Evolutionary conservation across 2,113 vertebrate species (phyloP), one percentile per base, ranked within the genome.

Genomic region (Galeopterus variegatus): DNA sequence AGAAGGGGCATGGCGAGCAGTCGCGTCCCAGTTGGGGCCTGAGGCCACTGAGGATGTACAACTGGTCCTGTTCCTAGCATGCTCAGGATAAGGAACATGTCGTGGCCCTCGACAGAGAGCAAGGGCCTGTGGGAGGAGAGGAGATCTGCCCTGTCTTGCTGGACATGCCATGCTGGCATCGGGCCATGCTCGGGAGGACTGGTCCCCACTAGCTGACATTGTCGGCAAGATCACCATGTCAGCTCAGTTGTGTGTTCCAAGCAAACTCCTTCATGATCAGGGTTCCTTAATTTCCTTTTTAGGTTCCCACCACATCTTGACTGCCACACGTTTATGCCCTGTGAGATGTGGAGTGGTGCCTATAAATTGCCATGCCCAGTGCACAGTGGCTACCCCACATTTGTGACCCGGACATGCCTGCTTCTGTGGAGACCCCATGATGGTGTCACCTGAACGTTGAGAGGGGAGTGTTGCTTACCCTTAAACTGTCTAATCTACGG

Each of bases 391-490:
- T 41, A 41, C 41, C 41, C 41, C 41, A 77, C 9, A 18, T 77
- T 52, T n/a, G 75, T 54, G 3, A 33, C 31, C 17, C 17, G 54
- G 75, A 54, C 2, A 17, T 12, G 33, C 67, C 18, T n/a, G 67
- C 33, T 12, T 70, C 67, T 70, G 8, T 18, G 67, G 64, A 31
- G 41, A 41, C 41, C 12, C 18, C 26, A n/a, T 15, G 33, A 2
- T 33, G 13, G 6, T 31, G 13, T 31, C 2, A 28, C 8, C 17
- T 14, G 5, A n/a, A 15, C 15, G 12, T 2, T 6, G 2, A 41
- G 48, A 5, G 4, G 10, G 2, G 3, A 4, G 48, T 17, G 33
- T 10, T 14, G 33, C 6, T 33, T 26, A 3, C 50, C 73, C 11
- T 72, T 6, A 2, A 4, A 11, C 6, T 45, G 31, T 0, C 21